phyloP scores from a whole-genome alignment of 1,140 invertebrate species.

The Eumaeus atala region DNA sequence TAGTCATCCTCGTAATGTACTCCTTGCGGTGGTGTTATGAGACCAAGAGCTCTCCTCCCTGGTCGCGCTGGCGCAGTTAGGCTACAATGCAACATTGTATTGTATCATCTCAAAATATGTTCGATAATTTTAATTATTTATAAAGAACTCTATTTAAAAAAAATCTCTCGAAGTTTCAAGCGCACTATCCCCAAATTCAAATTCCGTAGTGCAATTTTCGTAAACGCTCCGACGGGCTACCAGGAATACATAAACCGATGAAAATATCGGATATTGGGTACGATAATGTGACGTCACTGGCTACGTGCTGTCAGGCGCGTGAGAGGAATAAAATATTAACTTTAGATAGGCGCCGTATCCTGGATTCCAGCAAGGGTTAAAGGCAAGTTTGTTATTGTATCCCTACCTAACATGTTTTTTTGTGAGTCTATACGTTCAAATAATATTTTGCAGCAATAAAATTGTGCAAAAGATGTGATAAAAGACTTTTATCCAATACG shows the following conservation, averaged over 20 bases:
- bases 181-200: constrained; percentile 4
- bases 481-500: too few species aligned
- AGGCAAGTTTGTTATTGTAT: constrained; percentile 7
- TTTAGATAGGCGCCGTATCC: not conserved
- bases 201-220: constrained; percentile 16
- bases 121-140: too few species aligned
- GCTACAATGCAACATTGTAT: too few species aligned
- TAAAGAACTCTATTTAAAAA: too few species aligned
- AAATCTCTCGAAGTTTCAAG: not conserved
- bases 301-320: constrained; percentile 12
- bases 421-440: too few species aligned
- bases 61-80: too few species aligned
- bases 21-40: too few species aligned
- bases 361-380: constrained; percentile 2
- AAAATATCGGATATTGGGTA: constrained; percentile 19
- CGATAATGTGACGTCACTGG: constrained; percentile 17
- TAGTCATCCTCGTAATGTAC: too few species aligned
- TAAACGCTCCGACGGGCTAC: constrained; percentile 17
- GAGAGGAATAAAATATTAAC: constrained; percentile 13
- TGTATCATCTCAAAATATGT: too few species aligned
- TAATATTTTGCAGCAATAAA: too few species aligned
- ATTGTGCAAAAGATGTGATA: too few species aligned
- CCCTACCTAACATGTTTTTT: not conserved
- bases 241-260: constrained; percentile 18
- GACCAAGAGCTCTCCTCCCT: too few species aligned